phyloP scores from a whole-genome alignment of 2,888 invertebrate species.

The Lycaena phlaeas region DNA sequence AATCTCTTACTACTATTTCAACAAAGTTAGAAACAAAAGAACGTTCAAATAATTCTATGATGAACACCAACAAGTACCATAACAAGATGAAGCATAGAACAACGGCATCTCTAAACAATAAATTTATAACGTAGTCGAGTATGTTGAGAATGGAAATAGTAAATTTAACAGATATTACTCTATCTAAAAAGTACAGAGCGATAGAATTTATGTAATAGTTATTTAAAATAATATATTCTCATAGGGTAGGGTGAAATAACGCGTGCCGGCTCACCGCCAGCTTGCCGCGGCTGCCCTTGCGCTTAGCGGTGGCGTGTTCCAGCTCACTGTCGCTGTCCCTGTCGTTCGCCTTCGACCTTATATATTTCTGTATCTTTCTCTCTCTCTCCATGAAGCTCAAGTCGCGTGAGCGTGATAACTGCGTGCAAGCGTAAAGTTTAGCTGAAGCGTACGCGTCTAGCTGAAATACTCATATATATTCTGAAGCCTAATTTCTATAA shows the following conservation, averaged over 20 bases:
- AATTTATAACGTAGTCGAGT: not conserved
- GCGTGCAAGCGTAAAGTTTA: conserved; percentile 56
- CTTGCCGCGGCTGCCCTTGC: conserved; percentile 77
- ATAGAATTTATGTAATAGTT: not conserved
- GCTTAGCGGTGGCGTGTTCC: conserved; percentile 66
- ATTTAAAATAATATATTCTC: conserved; percentile 35
- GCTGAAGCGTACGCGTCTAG: conserved; percentile 9
- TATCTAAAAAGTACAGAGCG: not conserved
- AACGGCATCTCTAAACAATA: too few relatives aligned
- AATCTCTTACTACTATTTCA: too few relatives aligned
- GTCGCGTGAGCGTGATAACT: conserved; percentile 63
- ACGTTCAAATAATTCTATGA: too few relatives aligned
- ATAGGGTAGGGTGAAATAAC: conserved; percentile 29
- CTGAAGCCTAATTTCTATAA: not conserved
- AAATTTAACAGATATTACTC: not conserved
- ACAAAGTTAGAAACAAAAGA: too few relatives aligned
- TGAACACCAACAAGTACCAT: too few relatives aligned
- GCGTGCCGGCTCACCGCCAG: conserved; percentile 78
- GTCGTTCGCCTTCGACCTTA: conserved; percentile 65
- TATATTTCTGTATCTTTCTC: conserved; percentile 68
- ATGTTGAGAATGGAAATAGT: not conserved
- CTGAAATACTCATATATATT: not conserved
- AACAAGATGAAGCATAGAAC: too few relatives aligned
- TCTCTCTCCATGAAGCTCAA: conserved; percentile 67
- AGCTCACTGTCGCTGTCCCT: conserved; percentile 93